Percentiles rank a stretch among this genome's conserved stretches.
phyloP scores from a whole-genome alignment of 2,888 invertebrate genomes.

The Rapana venosa region DNA sequence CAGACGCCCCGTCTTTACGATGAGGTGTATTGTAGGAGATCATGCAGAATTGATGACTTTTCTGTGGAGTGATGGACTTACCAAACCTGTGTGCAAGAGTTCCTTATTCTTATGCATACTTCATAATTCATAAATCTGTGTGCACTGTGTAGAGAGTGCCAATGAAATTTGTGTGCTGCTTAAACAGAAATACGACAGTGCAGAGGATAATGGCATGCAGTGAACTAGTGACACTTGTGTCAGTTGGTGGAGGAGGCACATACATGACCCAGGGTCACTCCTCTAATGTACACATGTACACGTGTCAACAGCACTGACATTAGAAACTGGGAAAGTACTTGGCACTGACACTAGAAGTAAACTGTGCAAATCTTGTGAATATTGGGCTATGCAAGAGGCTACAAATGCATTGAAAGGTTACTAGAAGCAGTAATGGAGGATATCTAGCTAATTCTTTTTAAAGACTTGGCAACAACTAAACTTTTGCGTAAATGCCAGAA shows the following conservation, averaged over 20 bases:
- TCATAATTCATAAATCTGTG: neutral
- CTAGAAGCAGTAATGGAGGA: neutral
- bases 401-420: neutral
- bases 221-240: constrained; percentile 2
- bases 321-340: constrained; percentile 14
- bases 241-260: neutral
- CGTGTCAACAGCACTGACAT: neutral
- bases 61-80: neutral
- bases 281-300: neutral
- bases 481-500: too few species aligned
- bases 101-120: neutral
- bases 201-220: neutral
- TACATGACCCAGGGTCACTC: constrained; percentile 25
- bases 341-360: constrained; percentile 12
- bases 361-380: constrained; percentile 30
- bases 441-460: too few species aligned
- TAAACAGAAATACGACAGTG: neutral
- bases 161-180: neutral
- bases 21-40: constrained; percentile 9
- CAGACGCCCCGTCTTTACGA: neutral
- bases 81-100: neutral
- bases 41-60: neutral
- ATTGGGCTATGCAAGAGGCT: neutral
- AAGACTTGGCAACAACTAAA: too few species aligned
- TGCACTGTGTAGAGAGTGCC: neutral